Evolutionary conservation across 2,888 invertebrate species (phyloP).

Genomic region (Limnephilus auricula): DNA sequence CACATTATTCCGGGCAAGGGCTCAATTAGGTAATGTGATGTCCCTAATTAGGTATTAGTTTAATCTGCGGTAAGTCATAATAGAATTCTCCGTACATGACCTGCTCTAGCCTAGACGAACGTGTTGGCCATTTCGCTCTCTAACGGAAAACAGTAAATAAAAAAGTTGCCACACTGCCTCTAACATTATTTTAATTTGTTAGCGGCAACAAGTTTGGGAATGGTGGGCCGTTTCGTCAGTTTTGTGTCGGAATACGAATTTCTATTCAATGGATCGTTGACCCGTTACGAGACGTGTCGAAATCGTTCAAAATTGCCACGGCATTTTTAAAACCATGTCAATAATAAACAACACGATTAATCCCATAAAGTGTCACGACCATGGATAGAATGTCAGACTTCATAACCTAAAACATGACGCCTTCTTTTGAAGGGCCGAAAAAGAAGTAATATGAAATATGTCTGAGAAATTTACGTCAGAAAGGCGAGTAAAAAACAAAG

Average conservation of each 20-base stretch:
- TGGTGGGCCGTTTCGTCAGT: slow-evolving; percentile 16
- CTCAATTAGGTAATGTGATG: too few species aligned
- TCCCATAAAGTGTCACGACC: background rate
- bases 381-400: background rate
- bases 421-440: background rate
- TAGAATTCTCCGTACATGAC: background rate
- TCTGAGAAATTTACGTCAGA: background rate
- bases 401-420: background rate
- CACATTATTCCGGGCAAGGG: too few species aligned
- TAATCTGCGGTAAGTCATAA: background rate
- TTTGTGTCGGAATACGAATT: slow-evolving; percentile 31
- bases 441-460: background rate
- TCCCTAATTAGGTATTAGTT: background rate
- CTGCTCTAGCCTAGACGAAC: background rate
- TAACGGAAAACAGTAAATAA: slow-evolving; percentile 9
- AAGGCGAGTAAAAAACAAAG: background rate
- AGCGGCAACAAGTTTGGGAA: background rate
- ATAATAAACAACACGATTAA: background rate
- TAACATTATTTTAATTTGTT: slow-evolving; percentile 18
- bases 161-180: background rate
- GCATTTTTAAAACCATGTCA: background rate
- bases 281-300: slow-evolving; percentile 15
- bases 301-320: background rate
- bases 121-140: background rate
- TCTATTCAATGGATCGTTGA: slow-evolving; percentile 21